Base-by-base conservation (phyloP, 2,797 vertebrate species). In the Trematomus bernacchii region DNA sequence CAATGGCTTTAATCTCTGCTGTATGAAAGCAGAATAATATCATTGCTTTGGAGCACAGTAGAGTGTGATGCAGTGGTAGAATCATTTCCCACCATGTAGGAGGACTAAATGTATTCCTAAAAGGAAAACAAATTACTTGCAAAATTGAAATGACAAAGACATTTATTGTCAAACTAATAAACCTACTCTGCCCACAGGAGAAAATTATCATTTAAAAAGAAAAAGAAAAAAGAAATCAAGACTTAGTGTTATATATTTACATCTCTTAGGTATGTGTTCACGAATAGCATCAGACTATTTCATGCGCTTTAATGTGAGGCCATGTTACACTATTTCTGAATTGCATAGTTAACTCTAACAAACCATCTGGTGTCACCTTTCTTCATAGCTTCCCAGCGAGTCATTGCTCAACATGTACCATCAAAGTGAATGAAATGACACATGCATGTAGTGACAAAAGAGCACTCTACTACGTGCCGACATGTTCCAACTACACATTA, bases 401-500 rank as follows among this genome's bases (percentile, higher is more conserved):
- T 4, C 46, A 11, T 42, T 47, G 10, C 12, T 37, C 10, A 14
- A 50, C 7, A 65, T 66, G 61, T 59, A 18, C 21, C 9, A 40
- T 64, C 44, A 64, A 42, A 66, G 47, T 10, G 6, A 18, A 14
- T 10, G 11, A 55, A n/a, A 69, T 60, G 33, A 54, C 42, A 70
- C 59, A 11, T 7, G 2, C 21, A n/a, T 54, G 51, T 30, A 3
- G 1, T 37, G 54, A 71, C n/a, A 57, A 46, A 57, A 62, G 40
- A 66, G 37, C 19, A 19, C 33, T 16, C 12, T 6, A 0, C 5
- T 30, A 6, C 18, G 57, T 3, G 44, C 40, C 15, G 21, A 72
- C 43, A 44, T 44, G 16, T 68, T 65, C 21, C 4, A 74, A 19
- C 53, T 23, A 6, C 70, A 71, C 54, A 23, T 57, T 57, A 73